These are phyloP conservation scores for Geotrypetes seraphini DNA, from an alignment of 2,797 vertebrate species.

Conservation along the genomic window DNA sequence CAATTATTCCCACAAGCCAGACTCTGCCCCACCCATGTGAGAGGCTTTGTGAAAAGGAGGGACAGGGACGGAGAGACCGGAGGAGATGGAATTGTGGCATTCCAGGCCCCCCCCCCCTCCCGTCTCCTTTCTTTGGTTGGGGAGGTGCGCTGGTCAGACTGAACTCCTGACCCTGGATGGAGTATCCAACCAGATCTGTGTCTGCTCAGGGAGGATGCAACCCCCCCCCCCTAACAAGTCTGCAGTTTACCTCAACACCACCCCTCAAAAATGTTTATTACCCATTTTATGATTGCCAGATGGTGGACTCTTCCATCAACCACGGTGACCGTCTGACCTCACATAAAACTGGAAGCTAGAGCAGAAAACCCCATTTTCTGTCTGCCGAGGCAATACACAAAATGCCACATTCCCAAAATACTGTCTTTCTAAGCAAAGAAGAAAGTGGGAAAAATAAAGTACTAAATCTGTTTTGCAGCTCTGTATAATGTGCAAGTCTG, in stretches of 20 bases:
- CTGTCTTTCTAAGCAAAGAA: no score
- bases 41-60: background rate
- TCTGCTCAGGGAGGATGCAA: slow-evolving; percentile 28
- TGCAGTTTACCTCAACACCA: slow-evolving; percentile 38
- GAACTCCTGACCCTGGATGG: slow-evolving; percentile 59
- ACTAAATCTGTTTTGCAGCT: no score
- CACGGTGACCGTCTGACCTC: slow-evolving; percentile 71
- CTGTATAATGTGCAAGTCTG: no score
- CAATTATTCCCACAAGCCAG: background rate
- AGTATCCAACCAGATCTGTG: slow-evolving; percentile 35
- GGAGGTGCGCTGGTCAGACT: slow-evolving; percentile 24
- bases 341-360: slow-evolving; percentile 54
- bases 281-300: slow-evolving; percentile 78
- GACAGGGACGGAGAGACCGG: slow-evolving; percentile 4
- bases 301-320: slow-evolving; percentile 58
- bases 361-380: slow-evolving; percentile 37
- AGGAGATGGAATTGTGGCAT: slow-evolving; percentile 27
- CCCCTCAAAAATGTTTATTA: slow-evolving; percentile 49
- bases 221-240: slow-evolving; percentile 32
- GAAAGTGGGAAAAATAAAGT: no score
- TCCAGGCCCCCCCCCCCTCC: slow-evolving; percentile 19
- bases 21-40: background rate
- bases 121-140: slow-evolving; percentile 28
- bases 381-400: no score
- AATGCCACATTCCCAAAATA: no score